Evolutionary conservation across 2,113 vertebrate genomes (phyloP), one percentile per base, ranked within the genome.

Genomic region (Ammodramus savannarum): DNA sequence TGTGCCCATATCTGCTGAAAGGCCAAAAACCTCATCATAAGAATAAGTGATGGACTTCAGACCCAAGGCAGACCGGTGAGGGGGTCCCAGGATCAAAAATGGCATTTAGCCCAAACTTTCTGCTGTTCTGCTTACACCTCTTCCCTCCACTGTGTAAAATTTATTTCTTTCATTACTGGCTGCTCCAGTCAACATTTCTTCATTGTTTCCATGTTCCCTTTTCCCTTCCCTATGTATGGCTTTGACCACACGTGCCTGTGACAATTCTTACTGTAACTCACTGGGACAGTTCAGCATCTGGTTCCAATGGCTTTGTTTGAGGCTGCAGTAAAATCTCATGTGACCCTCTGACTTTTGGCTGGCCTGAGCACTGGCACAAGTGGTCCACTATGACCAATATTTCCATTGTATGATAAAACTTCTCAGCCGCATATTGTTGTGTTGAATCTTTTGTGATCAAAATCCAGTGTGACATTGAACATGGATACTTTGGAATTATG

Each of bases 1-100:
- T 62, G 15, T 66, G 27, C 9, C 25, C 3, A 0, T 69, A 22
- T 44, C 32, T 81, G 22, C 43, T 44, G 39, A 58, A 90, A 77
- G 22, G 6, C n/a, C 44, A 11, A 7, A 65, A 74, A 49, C 8
- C 1, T 3, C 39, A 20, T 43, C 0, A 0, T n/a, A 32, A 51
- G 4, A 15, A 11, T 32, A 25, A 91, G 49, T 34, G 2, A 22
- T 0, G 0, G 43, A 41, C 34, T 66, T 82, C 22, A 82, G 74
- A 75, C 52, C 32, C 4, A 1, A 69, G 52, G 11, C 44, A 34
- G 31, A 44, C 21, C 12, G 38, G 10, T 44, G 22, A 36, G 29
- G 65, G 9, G 49, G 18, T 66, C 34, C 7, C 25, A 12, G 26
- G 36, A 21, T 51, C 2, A 75, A 67, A 90, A 66, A 68, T 13